phyloP scores from a whole-genome alignment of 2,888 invertebrate genomes.

The Macaria liturata region DNA sequence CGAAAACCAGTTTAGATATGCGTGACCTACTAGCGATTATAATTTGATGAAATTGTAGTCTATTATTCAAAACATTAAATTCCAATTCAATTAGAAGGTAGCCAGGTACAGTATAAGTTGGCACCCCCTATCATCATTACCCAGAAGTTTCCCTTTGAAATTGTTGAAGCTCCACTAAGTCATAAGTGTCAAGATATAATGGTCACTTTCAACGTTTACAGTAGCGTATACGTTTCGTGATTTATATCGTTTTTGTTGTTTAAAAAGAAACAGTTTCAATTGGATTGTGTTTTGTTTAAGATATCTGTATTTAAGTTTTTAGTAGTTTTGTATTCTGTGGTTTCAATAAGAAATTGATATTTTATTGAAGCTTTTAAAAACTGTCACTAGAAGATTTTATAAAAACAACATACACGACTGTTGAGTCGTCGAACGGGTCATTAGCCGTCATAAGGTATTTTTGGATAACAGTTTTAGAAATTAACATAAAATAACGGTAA shows the following conservation, averaged over 20 bases:
- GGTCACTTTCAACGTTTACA: conserved; percentile 6
- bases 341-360: no score
- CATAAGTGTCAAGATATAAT: conserved; percentile 1
- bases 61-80: conserved; percentile 30
- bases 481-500: no score
- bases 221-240: conserved; percentile 6
- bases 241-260: conserved; percentile 5
- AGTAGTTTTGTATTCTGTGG: no score
- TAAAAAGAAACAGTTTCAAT: background rate
- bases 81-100: conserved; percentile 28
- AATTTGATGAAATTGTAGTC: conserved; percentile 28
- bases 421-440: no score
- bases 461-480: no score
- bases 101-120: conserved; percentile 20
- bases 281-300: no score
- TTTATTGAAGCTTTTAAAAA: no score
- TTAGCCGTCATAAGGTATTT: no score
- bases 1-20: conserved; percentile 16
- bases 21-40: conserved; percentile 19
- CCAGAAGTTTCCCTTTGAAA: conserved; percentile 9
- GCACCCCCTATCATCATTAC: conserved; percentile 13
- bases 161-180: conserved; percentile 6
- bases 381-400: no score
- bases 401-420: no score
- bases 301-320: no score